A percentile compares a stretch with the other conserved stretches of the same genome.
Evolutionary conservation across 1,140 invertebrate species (phyloP).

Genomic region (Stegodyphus dumicola): DNA sequence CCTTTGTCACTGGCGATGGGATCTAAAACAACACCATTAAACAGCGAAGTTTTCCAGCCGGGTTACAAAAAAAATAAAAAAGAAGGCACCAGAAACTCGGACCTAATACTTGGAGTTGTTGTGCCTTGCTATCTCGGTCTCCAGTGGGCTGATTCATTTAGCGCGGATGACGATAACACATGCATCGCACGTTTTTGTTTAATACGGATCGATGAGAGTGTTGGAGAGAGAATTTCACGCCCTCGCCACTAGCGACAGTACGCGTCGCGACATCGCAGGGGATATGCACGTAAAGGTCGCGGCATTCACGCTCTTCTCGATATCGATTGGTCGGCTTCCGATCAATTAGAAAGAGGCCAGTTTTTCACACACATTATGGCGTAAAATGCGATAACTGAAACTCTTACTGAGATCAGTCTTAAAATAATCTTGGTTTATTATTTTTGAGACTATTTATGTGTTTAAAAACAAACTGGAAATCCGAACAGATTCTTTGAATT

Average conservation of each 20-base stretch:
- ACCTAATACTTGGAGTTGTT: neutral
- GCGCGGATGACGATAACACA: conserved; percentile 49
- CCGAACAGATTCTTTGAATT: too few species aligned
- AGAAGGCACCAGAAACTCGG: too few species aligned
- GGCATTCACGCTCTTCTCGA: neutral
- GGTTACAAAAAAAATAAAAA: too few species aligned
- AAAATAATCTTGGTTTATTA: too few species aligned
- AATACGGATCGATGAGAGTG: conserved; percentile 56
- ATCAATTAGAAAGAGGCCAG: conserved; percentile 1
- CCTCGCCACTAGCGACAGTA: conserved; percentile 38
- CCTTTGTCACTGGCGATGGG: too few species aligned
- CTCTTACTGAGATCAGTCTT: too few species aligned
- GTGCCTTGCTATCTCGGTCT: neutral
- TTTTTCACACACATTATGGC: neutral
- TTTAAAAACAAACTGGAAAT: too few species aligned
- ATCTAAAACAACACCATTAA: too few species aligned
- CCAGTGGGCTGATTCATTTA: conserved; percentile 48
- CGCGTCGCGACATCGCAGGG: conserved; percentile 8
- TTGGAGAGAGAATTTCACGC: conserved; percentile 51
- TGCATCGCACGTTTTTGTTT: conserved; percentile 60
- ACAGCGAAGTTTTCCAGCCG: too few species aligned
- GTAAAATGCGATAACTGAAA: too few species aligned
- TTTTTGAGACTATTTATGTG: too few species aligned
- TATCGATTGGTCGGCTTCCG: neutral
- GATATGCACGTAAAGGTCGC: neutral